These are phyloP conservation scores for Arremon aurantiirostris DNA, from an alignment of 2,797 vertebrate genomes.

Conservation along the genomic window DNA sequence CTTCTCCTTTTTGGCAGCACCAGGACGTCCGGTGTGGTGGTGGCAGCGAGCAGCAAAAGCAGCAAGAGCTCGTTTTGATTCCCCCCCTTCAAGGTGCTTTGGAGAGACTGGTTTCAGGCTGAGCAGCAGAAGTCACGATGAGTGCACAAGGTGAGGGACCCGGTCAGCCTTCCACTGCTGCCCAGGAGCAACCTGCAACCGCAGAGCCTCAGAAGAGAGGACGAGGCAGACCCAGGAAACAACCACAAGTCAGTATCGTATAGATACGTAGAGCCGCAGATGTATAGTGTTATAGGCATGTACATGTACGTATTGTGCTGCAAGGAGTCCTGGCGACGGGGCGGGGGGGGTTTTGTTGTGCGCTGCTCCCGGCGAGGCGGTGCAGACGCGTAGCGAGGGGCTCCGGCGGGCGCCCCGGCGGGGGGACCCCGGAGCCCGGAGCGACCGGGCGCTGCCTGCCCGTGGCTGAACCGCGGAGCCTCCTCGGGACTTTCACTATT, in stretches of 20 bases:
- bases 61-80: conserved; percentile 59
- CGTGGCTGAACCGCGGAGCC: not conserved
- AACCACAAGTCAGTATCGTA: conserved; percentile 85
- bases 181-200: conserved; percentile 83
- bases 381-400: not conserved
- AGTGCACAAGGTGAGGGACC: conserved; percentile 88
- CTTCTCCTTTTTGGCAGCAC: conserved; percentile 80
- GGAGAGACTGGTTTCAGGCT: conserved; percentile 58
- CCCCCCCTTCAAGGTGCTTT: conserved; percentile 68
- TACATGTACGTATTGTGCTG: conserved; percentile 14
- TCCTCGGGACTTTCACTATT: conserved; percentile 66
- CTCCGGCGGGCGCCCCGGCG: not conserved
- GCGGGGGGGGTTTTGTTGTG: conserved; percentile 20
- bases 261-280: conserved; percentile 53
- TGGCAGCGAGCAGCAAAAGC: conserved; percentile 69
- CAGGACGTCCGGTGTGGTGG: conserved; percentile 85
- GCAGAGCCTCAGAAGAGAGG: conserved; percentile 88
- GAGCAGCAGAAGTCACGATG: conserved; percentile 79
- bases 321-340: not conserved
- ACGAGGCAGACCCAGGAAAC: conserved; percentile 93
- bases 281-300: conserved; percentile 46
- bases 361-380: not conserved
- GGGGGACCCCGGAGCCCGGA: not conserved
- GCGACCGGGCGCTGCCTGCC: not conserved
- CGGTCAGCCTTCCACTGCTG: conserved; percentile 83